phyloP scores from a whole-genome alignment of 2,888 invertebrate genomes.

The Leistus spinibarbis region DNA sequence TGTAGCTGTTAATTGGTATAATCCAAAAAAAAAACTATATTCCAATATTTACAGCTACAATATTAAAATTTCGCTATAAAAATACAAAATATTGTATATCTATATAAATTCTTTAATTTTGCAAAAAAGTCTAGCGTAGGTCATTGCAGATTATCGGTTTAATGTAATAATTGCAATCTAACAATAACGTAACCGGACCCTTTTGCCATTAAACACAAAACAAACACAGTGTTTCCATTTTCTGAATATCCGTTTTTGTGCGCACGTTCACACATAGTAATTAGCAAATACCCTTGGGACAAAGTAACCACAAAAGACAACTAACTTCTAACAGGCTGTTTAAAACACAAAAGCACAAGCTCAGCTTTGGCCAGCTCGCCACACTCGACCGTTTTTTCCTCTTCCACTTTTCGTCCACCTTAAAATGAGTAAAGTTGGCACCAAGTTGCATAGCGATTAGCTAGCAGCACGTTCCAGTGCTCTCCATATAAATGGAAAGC shows the following conservation, averaged over 20 bases:
- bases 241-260: background rate
- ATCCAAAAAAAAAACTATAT: too few relatives aligned
- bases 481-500: constrained; percentile 5
- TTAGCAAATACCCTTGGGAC: background rate
- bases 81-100: too few relatives aligned
- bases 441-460: constrained; percentile 5
- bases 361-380: background rate
- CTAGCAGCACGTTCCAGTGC: background rate
- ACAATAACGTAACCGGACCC: background rate
- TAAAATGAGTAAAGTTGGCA: constrained; percentile 5
- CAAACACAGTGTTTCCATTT: background rate
- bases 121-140: too few relatives aligned
- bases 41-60: too few relatives aligned
- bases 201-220: background rate
- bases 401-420: background rate
- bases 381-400: background rate
- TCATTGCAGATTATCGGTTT: too few relatives aligned
- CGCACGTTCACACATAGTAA: background rate
- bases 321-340: background rate
- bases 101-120: too few relatives aligned
- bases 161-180: too few relatives aligned
- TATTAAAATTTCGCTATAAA: too few relatives aligned
- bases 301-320: background rate
- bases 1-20: too few relatives aligned
- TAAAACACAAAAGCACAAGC: background rate